Conservation (phyloP, 2,797 vertebrate species). For the Odontamblyopus rebecca region DNA sequence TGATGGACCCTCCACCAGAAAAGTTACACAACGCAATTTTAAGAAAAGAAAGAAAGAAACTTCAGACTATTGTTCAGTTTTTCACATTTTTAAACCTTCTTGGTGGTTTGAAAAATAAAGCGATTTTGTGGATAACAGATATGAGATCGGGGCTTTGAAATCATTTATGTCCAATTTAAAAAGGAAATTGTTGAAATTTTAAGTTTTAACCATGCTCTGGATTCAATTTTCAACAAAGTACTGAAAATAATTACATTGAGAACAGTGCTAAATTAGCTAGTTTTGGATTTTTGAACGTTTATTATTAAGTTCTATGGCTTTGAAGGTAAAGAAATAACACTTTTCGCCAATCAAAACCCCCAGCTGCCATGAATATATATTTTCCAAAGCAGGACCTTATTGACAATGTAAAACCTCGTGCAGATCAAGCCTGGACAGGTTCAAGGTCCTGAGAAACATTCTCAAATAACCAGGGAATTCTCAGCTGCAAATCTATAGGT, state of each 20-base stretch:
- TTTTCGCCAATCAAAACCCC: constrained; percentile 5
- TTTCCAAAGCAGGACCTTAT: constrained; percentile 22
- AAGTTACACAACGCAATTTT: too few species aligned
- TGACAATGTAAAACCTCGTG: constrained; percentile 11
- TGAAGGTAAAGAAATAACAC: constrained; percentile 34
- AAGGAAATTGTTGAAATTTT: background rate
- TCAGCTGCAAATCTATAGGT: background rate
- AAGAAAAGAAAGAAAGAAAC: too few species aligned
- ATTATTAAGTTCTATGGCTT: background rate
- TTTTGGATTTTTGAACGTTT: background rate
- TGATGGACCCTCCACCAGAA: too few species aligned
- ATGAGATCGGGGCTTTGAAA: too few species aligned
- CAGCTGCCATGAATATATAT: background rate
- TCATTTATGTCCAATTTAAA: background rate
- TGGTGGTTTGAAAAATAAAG: too few species aligned
- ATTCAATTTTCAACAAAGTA: too few species aligned
- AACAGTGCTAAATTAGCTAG: background rate
- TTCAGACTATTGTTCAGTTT: too few species aligned
- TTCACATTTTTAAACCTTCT: too few species aligned
- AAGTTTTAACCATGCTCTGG: too few species aligned
- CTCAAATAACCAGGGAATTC: background rate
- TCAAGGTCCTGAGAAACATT: constrained; percentile 20
- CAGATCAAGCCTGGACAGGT: constrained; percentile 19
- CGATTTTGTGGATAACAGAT: too few species aligned
- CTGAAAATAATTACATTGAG: background rate